Evolutionary conservation across 2,797 vertebrate genomes (phyloP).

Genomic region (Peromyscus melanophrys): DNA sequence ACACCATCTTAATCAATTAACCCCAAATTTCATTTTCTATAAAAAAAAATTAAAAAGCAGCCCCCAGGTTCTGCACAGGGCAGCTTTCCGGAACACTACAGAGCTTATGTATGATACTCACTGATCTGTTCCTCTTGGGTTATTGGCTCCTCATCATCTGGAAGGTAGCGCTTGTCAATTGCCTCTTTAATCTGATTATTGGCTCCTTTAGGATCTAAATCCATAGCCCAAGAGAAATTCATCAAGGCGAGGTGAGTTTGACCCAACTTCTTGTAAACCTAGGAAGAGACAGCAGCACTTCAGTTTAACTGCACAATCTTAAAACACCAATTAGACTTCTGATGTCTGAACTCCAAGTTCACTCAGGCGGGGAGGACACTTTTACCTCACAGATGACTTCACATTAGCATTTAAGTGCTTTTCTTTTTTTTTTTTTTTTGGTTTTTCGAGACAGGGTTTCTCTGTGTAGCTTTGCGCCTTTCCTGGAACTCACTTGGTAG

Average conservation of each 20-base stretch:
- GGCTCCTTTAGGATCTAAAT: slow-evolving; percentile 98
- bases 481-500: no score
- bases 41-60: slow-evolving; percentile 39
- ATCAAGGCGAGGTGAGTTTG: slow-evolving; percentile 98
- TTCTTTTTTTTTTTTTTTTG: slow-evolving; percentile 61
- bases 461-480: no score
- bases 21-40: slow-evolving; percentile 46
- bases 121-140: slow-evolving; percentile 93
- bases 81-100: slow-evolving; percentile 28
- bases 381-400: slow-evolving; percentile 38
- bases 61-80: not conserved
- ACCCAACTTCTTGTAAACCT: slow-evolving; percentile 99
- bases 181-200: slow-evolving; percentile 99
- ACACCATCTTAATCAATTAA: not conserved
- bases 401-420: slow-evolving; percentile 47
- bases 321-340: slow-evolving; percentile 54
- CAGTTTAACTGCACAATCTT: slow-evolving; percentile 70
- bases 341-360: slow-evolving; percentile 22
- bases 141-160: slow-evolving; percentile 96
- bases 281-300: slow-evolving; percentile 78
- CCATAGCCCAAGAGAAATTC: slow-evolving; percentile 99
- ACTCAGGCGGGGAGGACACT: slow-evolving; percentile 47
- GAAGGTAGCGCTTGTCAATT: slow-evolving; percentile 98
- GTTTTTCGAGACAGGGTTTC: no score
- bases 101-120: slow-evolving; percentile 90